These are phyloP conservation scores for Gopherus flavomarginatus DNA, from an alignment of 2,113 vertebrate genomes.

Conservation along the genomic window DNA sequence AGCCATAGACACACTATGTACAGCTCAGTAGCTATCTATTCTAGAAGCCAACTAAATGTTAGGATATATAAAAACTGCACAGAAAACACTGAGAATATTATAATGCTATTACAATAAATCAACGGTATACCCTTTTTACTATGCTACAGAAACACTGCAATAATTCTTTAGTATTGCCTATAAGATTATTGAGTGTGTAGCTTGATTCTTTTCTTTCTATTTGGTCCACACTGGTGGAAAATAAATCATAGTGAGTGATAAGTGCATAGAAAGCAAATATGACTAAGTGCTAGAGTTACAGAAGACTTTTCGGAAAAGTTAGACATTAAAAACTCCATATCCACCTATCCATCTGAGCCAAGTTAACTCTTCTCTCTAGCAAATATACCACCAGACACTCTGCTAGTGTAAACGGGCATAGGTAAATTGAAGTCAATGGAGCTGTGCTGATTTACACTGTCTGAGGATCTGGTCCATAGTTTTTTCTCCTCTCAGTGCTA, in stretches of 20 bases:
- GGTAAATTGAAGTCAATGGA: background rate
- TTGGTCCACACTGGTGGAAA: background rate
- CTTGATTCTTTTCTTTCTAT: background rate
- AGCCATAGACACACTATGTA: background rate
- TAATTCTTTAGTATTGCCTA: background rate
- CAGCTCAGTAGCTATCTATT: background rate
- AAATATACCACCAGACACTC: background rate
- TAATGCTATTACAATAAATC: background rate
- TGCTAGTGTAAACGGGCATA: background rate
- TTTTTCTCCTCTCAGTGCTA: background rate
- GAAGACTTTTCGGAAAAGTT: background rate
- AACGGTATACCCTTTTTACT: background rate
- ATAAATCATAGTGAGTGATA: background rate
- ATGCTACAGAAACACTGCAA: background rate
- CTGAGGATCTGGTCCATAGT: background rate
- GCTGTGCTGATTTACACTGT: background rate
- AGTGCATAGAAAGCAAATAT: background rate
- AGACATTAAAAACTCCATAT: background rate
- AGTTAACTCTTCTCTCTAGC: background rate
- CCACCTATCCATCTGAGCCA: background rate
- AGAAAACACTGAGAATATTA: background rate
- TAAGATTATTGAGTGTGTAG: background rate
- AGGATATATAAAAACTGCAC: background rate
- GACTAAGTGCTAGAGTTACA: background rate
- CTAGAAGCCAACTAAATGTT: background rate